Conservation (phyloP, 2,113 vertebrate species). For the Sclerurus mexicanus region DNA sequence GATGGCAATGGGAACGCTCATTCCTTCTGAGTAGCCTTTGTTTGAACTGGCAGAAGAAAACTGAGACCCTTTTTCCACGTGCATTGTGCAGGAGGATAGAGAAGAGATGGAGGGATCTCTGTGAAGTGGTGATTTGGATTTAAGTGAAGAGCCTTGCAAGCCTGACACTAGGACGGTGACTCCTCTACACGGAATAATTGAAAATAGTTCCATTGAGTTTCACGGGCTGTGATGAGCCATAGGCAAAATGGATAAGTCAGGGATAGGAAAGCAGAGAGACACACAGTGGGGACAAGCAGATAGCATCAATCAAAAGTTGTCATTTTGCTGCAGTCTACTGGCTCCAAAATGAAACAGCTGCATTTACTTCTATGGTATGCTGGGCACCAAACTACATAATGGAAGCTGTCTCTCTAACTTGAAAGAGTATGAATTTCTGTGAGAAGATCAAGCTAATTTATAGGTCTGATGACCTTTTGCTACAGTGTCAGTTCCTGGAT, state of each 20-base stretch:
- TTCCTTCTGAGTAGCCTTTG: background rate
- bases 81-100: background rate
- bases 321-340: background rate
- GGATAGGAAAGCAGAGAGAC: background rate
- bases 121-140: background rate
- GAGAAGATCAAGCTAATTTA: background rate
- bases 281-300: background rate
- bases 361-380: background rate
- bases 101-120: background rate
- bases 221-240: background rate
- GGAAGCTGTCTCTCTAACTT: background rate
- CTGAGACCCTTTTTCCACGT: rapidly evolving
- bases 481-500: background rate
- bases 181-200: background rate
- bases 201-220: background rate
- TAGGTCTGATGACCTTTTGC: background rate
- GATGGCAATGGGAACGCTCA: background rate
- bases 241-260: background rate
- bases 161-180: background rate
- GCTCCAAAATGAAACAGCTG: slow-evolving; percentile 6
- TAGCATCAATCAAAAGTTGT: background rate
- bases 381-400: background rate
- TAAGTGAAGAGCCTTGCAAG: background rate
- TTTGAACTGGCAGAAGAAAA: slow-evolving; percentile 25
- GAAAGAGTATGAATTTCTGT: background rate